phyloP scores from a whole-genome alignment of 37 sponge, comb jelly and placozoan species.

The Bolinopsis microptera region DNA sequence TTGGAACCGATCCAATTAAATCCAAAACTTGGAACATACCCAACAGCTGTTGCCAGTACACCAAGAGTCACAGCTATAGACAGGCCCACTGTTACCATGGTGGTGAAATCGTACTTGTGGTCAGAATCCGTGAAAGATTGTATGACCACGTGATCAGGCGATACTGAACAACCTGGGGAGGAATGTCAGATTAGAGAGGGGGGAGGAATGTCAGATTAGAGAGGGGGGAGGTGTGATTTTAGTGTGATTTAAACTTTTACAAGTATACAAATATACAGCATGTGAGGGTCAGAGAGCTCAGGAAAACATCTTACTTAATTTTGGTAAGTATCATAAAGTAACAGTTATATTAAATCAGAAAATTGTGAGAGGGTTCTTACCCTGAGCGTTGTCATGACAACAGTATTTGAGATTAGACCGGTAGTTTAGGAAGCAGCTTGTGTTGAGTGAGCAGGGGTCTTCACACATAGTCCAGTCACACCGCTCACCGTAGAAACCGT shows the following conservation, averaged over 20 bases:
- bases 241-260: too few species aligned
- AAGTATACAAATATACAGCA: too few species aligned
- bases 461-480: conserved; percentile 1
- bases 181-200: too few species aligned
- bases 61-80: neutral
- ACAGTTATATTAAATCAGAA: too few species aligned
- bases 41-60: neutral
- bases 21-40: too few species aligned
- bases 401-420: neutral
- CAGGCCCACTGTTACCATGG: neutral
- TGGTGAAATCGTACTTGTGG: neutral
- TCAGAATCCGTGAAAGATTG: neutral
- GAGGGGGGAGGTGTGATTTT: too few species aligned
- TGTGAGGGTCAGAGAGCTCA: too few species aligned
- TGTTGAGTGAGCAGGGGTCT: neutral
- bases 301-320: too few species aligned
- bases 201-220: too few species aligned
- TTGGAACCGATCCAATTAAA: too few species aligned
- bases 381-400: neutral
- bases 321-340: too few species aligned
- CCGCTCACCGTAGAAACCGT: conserved; percentile 3
- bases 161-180: neutral
- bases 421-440: neutral
- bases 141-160: neutral
- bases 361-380: too few species aligned